Conservation (phyloP, 2,113 vertebrate genomes). For the Callipepla californica region DNA sequence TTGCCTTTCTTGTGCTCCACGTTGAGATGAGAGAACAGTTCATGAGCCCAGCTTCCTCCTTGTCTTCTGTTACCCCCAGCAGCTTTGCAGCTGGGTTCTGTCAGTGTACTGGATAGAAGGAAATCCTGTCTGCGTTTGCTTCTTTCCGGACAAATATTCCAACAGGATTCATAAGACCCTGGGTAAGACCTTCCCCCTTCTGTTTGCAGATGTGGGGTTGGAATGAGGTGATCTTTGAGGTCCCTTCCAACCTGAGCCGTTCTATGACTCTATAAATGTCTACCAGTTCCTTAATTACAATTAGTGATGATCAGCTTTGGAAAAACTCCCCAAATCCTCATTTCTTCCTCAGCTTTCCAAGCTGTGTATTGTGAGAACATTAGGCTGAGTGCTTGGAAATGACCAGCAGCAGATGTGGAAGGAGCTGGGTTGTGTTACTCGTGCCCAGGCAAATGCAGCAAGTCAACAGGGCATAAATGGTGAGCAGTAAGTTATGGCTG, state of each 20-base stretch:
- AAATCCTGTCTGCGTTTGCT: neutral
- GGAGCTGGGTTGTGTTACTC: neutral
- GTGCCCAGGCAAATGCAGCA: neutral
- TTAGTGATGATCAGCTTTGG: neutral
- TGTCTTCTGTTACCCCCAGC: neutral
- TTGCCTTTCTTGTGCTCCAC: neutral
- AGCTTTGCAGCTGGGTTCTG: neutral
- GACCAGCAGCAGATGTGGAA: neutral
- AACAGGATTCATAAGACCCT: rapidly evolving
- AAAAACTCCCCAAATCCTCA: neutral
- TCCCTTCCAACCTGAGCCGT: too few species aligned
- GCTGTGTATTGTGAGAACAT: rapidly evolving
- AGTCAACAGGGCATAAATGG: neutral
- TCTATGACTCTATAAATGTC: neutral
- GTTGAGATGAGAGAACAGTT: neutral
- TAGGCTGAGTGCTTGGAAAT: neutral
- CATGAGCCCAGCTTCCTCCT: neutral
- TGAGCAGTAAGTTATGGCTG: slow-evolving; percentile 32
- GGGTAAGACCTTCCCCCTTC: neutral
- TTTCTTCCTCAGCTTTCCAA: neutral
- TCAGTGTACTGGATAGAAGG: neutral
- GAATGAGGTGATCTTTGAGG: too few species aligned
- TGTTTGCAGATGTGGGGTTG: neutral
- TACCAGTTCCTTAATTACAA: neutral
- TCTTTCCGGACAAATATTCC: neutral